These are phyloP conservation scores for Xestia c-nigrum DNA, from an alignment of 2,888 invertebrate genomes.

Conservation along the genomic window DNA sequence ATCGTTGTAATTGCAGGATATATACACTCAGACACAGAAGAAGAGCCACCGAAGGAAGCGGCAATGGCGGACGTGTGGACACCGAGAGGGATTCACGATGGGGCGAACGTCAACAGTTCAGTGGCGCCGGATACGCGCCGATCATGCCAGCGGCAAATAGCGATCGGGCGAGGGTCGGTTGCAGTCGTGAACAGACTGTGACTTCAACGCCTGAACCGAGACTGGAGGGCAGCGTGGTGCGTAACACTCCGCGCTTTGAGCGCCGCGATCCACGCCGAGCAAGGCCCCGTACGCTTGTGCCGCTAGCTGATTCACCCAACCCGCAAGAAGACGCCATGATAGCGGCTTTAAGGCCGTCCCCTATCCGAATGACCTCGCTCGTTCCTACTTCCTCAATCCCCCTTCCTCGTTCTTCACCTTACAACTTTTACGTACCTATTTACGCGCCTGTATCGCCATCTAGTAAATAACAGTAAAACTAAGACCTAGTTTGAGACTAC, in stretches of 20 bases:
- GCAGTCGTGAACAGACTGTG: background rate
- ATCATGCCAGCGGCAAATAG: background rate
- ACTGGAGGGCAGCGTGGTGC: background rate
- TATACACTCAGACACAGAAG: no score
- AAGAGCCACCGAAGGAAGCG: constrained; percentile 1
- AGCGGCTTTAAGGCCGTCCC: background rate
- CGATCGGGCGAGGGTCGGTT: background rate
- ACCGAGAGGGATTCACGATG: background rate
- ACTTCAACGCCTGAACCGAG: background rate
- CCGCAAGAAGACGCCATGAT: constrained; percentile 1
- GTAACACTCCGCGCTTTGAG: background rate
- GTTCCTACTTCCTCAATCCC: no score
- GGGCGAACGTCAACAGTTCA: background rate
- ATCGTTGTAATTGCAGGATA: background rate
- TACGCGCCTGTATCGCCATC: no score
- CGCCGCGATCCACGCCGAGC: background rate
- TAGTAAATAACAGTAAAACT: no score
- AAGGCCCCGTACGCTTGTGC: background rate
- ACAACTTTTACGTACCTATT: no score
- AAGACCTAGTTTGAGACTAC: no score
- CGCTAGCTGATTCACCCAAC: background rate
- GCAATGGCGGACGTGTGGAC: background rate
- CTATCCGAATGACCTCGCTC: no score
- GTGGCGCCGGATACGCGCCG: background rate
- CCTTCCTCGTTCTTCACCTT: no score